Conservation (phyloP, 2,797 vertebrate species). For the Cyclopterus lumpus region DNA sequence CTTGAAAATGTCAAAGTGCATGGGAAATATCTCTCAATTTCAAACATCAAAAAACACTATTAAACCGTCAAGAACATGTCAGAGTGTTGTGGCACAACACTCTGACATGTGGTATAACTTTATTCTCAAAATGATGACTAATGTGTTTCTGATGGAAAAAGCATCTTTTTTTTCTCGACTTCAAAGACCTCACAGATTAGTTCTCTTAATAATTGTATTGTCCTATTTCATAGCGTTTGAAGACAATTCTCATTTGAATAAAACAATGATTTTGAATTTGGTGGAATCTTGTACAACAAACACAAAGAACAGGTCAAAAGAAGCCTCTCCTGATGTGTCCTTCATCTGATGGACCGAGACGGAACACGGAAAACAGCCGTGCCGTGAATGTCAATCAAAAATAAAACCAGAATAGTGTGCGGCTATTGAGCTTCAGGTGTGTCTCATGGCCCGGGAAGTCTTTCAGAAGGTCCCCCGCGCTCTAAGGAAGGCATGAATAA, state of each 20-base stretch:
- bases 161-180: too few species aligned
- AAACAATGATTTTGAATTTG: background rate
- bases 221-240: background rate
- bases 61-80: too few species aligned
- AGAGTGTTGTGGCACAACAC: too few species aligned
- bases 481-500: constrained; percentile 61
- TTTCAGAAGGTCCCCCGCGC: constrained; percentile 41
- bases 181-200: too few species aligned
- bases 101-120: too few species aligned
- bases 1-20: too few species aligned
- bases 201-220: too few species aligned
- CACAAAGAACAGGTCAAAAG: background rate
- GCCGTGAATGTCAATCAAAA: constrained; percentile 23
- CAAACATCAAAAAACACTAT: too few species aligned
- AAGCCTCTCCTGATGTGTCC: background rate
- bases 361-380: constrained; percentile 7
- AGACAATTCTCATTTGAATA: background rate
- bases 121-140: background rate
- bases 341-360: background rate
- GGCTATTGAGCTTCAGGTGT: constrained; percentile 59
- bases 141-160: background rate
- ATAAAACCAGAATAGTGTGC: constrained; percentile 20
- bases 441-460: constrained; percentile 36
- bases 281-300: background rate
- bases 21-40: too few species aligned